Percentiles rank a stretch among this genome's conserved stretches.
These are phyloP conservation scores for Nansenia antarctica DNA, from an alignment of 2,113 vertebrate species.

Conservation along the genomic window DNA sequence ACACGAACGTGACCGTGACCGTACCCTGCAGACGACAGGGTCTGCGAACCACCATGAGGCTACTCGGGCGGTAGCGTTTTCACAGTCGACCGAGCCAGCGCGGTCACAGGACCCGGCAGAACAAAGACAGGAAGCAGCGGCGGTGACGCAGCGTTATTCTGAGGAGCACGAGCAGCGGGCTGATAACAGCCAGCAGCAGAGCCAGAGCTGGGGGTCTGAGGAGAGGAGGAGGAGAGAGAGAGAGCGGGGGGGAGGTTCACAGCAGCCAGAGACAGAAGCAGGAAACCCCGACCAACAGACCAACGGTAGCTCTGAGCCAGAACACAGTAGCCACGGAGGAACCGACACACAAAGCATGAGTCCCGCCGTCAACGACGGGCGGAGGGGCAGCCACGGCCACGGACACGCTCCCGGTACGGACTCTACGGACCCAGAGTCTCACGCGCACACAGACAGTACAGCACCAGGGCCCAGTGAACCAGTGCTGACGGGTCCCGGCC, in stretches of 20 bases:
- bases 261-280: conserved; percentile 18
- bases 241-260: not conserved
- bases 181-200: conserved; percentile 8
- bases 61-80: too few relatives aligned
- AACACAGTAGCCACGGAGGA: conserved; percentile 25
- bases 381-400: not conserved
- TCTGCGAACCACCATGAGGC: conserved; percentile 14
- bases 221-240: not conserved
- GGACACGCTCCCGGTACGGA: not conserved
- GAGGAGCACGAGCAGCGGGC: conserved; percentile 26
- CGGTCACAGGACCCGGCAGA: conserved; percentile 36
- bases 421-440: too few relatives aligned
- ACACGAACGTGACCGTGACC: too few relatives aligned
- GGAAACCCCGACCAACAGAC: conserved; percentile 18
- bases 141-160: conserved; percentile 19
- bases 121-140: conserved; percentile 49
- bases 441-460: too few relatives aligned
- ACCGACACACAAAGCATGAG: conserved; percentile 11
- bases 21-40: conserved; percentile 30
- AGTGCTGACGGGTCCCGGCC: too few relatives aligned
- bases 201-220: conserved; percentile 18
- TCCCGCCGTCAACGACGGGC: not conserved
- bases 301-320: conserved; percentile 40
- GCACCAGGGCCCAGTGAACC: not conserved
- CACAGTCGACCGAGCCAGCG: conserved; percentile 45